Percentiles rank a stretch among this genome's conserved stretches.
Conservation (phyloP, 2,797 vertebrate species). For the Enteromius argenteus region DNA sequence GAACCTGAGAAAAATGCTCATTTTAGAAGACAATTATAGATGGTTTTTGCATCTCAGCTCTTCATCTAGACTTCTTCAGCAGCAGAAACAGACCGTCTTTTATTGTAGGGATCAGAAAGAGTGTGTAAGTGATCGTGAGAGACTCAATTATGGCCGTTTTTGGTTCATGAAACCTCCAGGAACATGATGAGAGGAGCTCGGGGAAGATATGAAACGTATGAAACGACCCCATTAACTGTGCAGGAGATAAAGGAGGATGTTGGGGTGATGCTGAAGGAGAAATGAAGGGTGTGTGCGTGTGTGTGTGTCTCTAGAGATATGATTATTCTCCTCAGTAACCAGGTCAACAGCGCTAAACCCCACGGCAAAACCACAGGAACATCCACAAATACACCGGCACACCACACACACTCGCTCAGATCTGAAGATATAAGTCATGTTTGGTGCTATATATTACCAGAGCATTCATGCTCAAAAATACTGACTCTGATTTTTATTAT, state of each 20-base stretch:
- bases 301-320: slow-evolving; percentile 63
- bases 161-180: neutral
- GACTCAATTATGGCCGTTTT: neutral
- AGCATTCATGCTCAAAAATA: neutral
- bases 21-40: too few relatives aligned
- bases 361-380: slow-evolving; percentile 61
- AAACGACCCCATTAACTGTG: slow-evolving; percentile 1
- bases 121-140: neutral
- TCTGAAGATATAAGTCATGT: neutral
- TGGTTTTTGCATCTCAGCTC: too few relatives aligned
- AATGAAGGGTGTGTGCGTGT: slow-evolving; percentile 43
- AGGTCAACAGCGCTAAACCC: slow-evolving; percentile 74
- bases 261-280: slow-evolving; percentile 30
- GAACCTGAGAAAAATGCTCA: too few relatives aligned
- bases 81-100: neutral
- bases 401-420: neutral
- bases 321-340: slow-evolving; percentile 71
- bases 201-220: neutral
- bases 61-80: neutral
- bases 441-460: neutral
- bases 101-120: neutral
- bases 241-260: neutral
- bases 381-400: neutral
- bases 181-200: neutral
- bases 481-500: neutral